These are phyloP conservation scores for Origma solitaria DNA, from an alignment of 2,113 vertebrate genomes.

Conservation along the genomic window DNA sequence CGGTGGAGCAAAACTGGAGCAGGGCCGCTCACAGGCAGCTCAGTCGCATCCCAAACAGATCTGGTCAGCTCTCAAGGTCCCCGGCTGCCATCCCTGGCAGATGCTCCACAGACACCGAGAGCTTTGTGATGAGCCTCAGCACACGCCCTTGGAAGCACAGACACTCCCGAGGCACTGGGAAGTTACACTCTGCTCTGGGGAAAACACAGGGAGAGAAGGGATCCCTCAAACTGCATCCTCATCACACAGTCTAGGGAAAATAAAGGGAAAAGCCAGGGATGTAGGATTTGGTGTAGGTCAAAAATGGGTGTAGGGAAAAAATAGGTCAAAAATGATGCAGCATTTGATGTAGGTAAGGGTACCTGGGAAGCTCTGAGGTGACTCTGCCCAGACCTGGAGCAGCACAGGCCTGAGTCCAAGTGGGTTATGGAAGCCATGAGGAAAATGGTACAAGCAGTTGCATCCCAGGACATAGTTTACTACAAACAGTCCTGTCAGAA, in stretches of 20 bases:
- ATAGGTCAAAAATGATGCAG: neutral
- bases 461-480: neutral
- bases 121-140: neutral
- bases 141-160: fast-evolving
- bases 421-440: neutral
- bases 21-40: neutral
- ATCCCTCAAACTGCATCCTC: neutral
- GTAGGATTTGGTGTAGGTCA: fast-evolving
- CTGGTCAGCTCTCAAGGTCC: neutral
- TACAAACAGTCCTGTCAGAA: neutral
- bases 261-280: fast-evolving
- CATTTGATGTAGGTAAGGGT: neutral
- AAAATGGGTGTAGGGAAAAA: neutral
- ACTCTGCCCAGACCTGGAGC: neutral
- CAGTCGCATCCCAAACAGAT: neutral
- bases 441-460: neutral
- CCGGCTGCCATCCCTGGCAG: neutral
- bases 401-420: neutral
- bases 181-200: neutral
- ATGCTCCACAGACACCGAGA: neutral
- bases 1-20: neutral
- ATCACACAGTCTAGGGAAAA: fast-evolving
- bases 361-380: neutral
- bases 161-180: fast-evolving
- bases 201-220: neutral